Conservation (phyloP, 2,888 invertebrate genomes). For the Plagiodera versicolora region DNA sequence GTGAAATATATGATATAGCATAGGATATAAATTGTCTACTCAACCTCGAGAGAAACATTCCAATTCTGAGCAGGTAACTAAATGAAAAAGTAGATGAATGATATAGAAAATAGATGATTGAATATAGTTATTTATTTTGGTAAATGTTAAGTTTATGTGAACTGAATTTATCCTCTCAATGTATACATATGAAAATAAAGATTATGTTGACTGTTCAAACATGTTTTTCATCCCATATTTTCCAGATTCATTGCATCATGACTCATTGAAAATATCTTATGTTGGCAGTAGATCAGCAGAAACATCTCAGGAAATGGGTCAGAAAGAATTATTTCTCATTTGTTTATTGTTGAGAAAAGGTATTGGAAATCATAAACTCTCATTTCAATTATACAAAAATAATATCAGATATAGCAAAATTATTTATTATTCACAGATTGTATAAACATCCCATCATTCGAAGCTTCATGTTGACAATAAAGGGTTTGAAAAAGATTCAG, state of each 20-base stretch:
- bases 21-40: background rate
- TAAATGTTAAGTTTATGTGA: constrained; percentile 42
- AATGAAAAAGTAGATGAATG: constrained; percentile 3
- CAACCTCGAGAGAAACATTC: background rate
- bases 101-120: constrained; percentile 13
- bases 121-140: constrained; percentile 41
- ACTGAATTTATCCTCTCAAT: constrained; percentile 25
- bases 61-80: background rate
- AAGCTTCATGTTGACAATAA: constrained; percentile 16
- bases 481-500: constrained; percentile 12
- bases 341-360: background rate
- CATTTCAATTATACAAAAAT: background rate
- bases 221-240: constrained; percentile 6
- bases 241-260: no score
- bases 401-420: constrained; percentile 29
- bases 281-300: no score
- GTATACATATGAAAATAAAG: constrained; percentile 37
- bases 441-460: constrained; percentile 31
- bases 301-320: no score
- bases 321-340: no score
- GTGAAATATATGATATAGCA: background rate
- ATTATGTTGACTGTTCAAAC: constrained; percentile 33
- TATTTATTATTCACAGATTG: constrained; percentile 31
- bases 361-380: background rate
- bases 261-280: no score